Evolutionary conservation across 1,140 invertebrate species (phyloP).

Genomic region (Neodiprion lecontei): DNA sequence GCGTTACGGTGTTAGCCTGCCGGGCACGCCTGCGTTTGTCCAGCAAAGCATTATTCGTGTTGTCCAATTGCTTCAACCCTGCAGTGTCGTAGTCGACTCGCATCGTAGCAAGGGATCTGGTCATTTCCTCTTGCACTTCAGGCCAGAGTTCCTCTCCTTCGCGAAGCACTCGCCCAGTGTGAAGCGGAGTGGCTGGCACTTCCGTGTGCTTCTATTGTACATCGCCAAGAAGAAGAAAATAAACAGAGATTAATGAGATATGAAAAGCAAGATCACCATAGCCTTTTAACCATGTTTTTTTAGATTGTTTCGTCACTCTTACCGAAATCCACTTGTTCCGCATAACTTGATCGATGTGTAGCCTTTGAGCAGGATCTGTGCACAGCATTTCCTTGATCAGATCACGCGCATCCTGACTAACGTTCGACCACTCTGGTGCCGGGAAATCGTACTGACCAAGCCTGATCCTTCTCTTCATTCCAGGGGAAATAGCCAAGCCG

Average conservation of each 20-base stretch:
- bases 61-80: slow-evolving; percentile 76
- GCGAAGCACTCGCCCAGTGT: slow-evolving; percentile 84
- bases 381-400: slow-evolving; percentile 92
- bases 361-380: slow-evolving; percentile 88
- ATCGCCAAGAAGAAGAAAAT: slow-evolving; percentile 35
- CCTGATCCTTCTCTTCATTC: slow-evolving; percentile 98
- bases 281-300: not conserved
- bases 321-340: slow-evolving; percentile 89
- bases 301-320: slow-evolving; percentile 52
- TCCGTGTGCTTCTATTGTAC: slow-evolving; percentile 77
- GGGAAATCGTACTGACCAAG: slow-evolving; percentile 97
- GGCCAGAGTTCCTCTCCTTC: slow-evolving; percentile 94
- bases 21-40: slow-evolving; percentile 76
- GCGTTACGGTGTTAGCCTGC: slow-evolving; percentile 32
- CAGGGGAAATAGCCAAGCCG: slow-evolving; percentile 95
- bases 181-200: slow-evolving; percentile 92
- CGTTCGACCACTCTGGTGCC: slow-evolving; percentile 93
- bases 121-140: slow-evolving; percentile 99
- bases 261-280: not conserved
- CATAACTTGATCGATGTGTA: slow-evolving; percentile 92
- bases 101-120: slow-evolving; percentile 94
- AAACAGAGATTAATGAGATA: not conserved
- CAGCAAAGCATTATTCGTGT: slow-evolving; percentile 89
- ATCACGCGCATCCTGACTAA: slow-evolving; percentile 94
- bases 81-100: slow-evolving; percentile 90